Evolutionary conservation across 1,140 invertebrate genomes (phyloP), one percentile per base, ranked within the genome.

Genomic region (Sipha flava): DNA sequence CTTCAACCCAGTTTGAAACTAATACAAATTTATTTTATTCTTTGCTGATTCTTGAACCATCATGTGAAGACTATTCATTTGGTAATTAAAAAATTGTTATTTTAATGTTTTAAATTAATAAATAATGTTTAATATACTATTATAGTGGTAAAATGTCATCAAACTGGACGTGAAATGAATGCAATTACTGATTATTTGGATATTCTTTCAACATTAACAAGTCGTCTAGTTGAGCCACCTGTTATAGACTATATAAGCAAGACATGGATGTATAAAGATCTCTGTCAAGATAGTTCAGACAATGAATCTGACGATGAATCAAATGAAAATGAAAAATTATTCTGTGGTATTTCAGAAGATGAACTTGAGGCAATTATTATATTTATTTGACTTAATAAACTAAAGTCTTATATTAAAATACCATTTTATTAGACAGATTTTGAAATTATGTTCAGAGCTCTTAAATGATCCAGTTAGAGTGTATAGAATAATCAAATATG

Each of bases 401-500:
- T 45, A 29, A 70, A n/a, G 23, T 26, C n/a, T 26, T 26, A 40
- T 59, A 54, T 43, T 18, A 59, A 40, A 59, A 59, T 77, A 18
- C 6, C 34, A 59, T 75, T 34, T 77, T 26, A 57, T 59, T 23
- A 77, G 73, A 0, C 85, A 87, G 59, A 83, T 85, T 12, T 81
- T 89, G 23, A 83, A 87, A n/a, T 86, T 88, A 77, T 88, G 88
- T 57, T 85, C 90, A 49, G 85, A 85, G 29, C 86, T 92, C 83
- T 82, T 94, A 12, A 94, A 93, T 82, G 89, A 92, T 73, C 87
- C 89, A 18, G 86, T 89, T 9, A 87, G 89, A 0, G 90, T 93
- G 66, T 86, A 88, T 31, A 86, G 87, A 1, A 89, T 93, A 72
- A 83, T 91, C 0, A 83, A 87, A 21, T 87, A 89, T 21, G 87